Base-by-base conservation (phyloP, 2,797 vertebrate species). In the Nasua narica region DNA sequence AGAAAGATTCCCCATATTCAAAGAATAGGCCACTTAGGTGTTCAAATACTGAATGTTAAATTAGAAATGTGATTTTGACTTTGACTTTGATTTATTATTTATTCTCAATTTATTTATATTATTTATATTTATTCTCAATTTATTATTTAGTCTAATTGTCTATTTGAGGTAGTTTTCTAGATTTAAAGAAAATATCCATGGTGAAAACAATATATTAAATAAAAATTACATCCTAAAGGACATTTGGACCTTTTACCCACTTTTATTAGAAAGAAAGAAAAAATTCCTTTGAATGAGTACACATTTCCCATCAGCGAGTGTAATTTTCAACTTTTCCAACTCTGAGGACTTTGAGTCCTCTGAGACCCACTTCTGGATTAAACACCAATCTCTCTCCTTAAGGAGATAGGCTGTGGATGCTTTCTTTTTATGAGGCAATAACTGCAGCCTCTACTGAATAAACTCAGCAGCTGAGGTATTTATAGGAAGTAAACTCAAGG, bases 341-440 rank as follows among this genome's bases (percentile, higher is more conserved):
- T 60, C 62, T 43, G 43, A 21, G 76, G 50, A 32, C 40, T 84
- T 79, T 91, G 60, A 29, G 23, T 94, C 23, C 18, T 90, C 50
- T 89, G 91, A 76, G 18, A 60, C 16, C 50, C 23, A 76, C 5
- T 37, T 90, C 81, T 90, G 60, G 27, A 95, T 95, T 96, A 94
- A 94, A 86, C 69, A 70, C 48, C 92, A 93, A 76, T 96, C 85
- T 85, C 54, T 91, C 43, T 77, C 58, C 81, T 87, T 91, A 90
- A 85, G 40, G 56, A 78, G 62, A 74, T 76, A 87, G 72, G 76
- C 62, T 84, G 74, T 83, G n/a, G 60, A 74, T 88, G 69, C 56
- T 96, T 96, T 93, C 83, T 86, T 94, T 97, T 94, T 86, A 92
- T 79, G 87, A 95, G 67, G 93, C 52, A 97, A 50, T 97, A 94